phyloP scores from a whole-genome alignment of 1,140 invertebrate genomes.

The Geopemphigus sp. region DNA sequence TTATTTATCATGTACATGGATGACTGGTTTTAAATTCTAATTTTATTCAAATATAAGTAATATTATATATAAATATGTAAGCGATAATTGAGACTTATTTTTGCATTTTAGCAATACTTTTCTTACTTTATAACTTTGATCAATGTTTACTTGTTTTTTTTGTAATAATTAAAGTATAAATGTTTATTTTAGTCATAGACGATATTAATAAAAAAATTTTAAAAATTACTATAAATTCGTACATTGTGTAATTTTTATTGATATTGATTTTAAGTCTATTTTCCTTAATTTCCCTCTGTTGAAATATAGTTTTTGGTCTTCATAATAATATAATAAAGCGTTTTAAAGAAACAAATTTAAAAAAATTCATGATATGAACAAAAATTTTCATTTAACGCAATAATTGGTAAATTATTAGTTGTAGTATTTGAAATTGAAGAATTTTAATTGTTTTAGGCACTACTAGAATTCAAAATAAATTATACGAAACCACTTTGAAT shows the following conservation, averaged over 20 bases:
- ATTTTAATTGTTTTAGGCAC: too few species aligned
- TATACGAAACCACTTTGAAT: too few species aligned
- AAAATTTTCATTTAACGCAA: too few species aligned
- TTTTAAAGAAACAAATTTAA: too few species aligned
- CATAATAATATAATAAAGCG: not conserved
- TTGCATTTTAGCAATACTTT: not conserved
- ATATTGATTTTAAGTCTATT: not conserved
- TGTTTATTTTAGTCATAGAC: not conserved
- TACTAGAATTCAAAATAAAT: too few species aligned
- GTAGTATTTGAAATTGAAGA: too few species aligned
- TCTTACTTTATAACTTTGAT: constrained; percentile 8
- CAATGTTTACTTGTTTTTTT: not conserved
- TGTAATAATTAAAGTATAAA: not conserved
- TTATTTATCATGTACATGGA: not conserved
- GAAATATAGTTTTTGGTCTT: not conserved
- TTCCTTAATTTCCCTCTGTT: not conserved
- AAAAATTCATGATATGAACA: too few species aligned
- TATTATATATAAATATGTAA: too few species aligned
- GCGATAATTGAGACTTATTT: not conserved
- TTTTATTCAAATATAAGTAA: not conserved
- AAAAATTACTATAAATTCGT: not conserved
- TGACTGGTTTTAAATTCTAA: not conserved
- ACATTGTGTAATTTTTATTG: not conserved
- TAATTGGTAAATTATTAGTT: too few species aligned
- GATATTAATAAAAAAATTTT: not conserved